Evolutionary conservation across 1,140 invertebrate genomes (phyloP).

Genomic region (Drosophila pectinifera): DNA sequence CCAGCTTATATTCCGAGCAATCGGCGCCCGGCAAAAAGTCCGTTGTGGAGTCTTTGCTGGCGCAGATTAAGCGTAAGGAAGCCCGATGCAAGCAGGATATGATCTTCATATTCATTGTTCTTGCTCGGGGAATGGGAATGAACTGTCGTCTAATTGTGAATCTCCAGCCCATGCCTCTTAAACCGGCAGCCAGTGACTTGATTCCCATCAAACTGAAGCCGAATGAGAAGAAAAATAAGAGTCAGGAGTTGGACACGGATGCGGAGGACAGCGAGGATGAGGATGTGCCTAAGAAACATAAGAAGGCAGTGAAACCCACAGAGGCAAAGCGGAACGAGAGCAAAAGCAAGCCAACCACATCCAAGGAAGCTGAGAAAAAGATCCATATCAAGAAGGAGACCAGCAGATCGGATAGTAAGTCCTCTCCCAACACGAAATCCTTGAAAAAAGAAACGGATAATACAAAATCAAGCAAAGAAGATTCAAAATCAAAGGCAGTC

Average conservation of each 20-base stretch:
- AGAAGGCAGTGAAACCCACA: conserved; percentile 9
- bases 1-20: conserved; percentile 73
- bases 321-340: conserved; percentile 11
- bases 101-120: conserved; percentile 90
- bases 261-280: conserved; percentile 27
- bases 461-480: conserved; percentile 17
- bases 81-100: conserved; percentile 89
- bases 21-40: conserved; percentile 53
- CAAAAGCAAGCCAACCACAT: not conserved
- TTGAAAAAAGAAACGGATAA: not conserved
- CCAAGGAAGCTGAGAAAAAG: conserved; percentile 10
- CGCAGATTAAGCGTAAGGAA: conserved; percentile 88
- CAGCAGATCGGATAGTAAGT: conserved; percentile 7
- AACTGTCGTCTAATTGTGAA: conserved; percentile 92
- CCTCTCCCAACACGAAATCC: conserved; percentile 1
- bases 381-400: conserved; percentile 13
- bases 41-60: conserved; percentile 86
- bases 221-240: conserved; percentile 58
- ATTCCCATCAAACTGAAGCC: conserved; percentile 87
- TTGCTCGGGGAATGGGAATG: conserved; percentile 92
- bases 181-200: conserved; percentile 87
- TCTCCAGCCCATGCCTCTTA: conserved; percentile 88
- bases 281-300: conserved; percentile 41
- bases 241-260: conserved; percentile 51
- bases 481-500: not conserved